phyloP scores from a whole-genome alignment of 2,888 invertebrate species.

The Tribolium freemani region DNA sequence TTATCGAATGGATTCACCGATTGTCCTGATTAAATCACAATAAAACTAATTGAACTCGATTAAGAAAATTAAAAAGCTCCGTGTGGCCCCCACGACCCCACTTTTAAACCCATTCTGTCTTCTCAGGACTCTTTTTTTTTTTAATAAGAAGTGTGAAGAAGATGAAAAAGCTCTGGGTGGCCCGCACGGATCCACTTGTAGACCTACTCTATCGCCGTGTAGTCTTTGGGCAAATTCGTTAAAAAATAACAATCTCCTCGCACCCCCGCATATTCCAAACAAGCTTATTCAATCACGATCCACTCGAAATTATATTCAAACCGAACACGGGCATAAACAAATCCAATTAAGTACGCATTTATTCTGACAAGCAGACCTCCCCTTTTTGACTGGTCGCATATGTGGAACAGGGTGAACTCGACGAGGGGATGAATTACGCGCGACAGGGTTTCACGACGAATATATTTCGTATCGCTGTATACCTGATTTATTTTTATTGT shows the following conservation, averaged over 20 bases:
- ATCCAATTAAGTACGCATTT: constrained; percentile 68
- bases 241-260: constrained; percentile 61
- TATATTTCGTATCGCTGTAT: constrained; percentile 6
- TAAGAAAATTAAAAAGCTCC: constrained; percentile 42
- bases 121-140: no score
- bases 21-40: constrained; percentile 41
- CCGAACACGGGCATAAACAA: constrained; percentile 66
- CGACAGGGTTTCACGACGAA: constrained; percentile 36
- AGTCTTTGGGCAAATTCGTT: constrained; percentile 11
- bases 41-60: constrained; percentile 38
- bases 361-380: constrained; percentile 64
- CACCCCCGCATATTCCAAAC: constrained; percentile 50
- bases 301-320: constrained; percentile 65
- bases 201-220: no score
- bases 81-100: background rate
- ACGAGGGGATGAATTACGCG: constrained; percentile 50
- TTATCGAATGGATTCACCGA: constrained; percentile 29
- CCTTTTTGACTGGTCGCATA: constrained; percentile 63
- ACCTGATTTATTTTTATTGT: constrained; percentile 37
- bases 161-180: constrained; percentile 25
- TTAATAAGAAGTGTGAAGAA: constrained; percentile 13
- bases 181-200: no score
- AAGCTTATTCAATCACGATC: constrained; percentile 65
- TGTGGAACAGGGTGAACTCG: constrained; percentile 55
- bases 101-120: background rate